phyloP scores from a whole-genome alignment of 2,113 vertebrate genomes.

The Thunnus maccoyii region DNA sequence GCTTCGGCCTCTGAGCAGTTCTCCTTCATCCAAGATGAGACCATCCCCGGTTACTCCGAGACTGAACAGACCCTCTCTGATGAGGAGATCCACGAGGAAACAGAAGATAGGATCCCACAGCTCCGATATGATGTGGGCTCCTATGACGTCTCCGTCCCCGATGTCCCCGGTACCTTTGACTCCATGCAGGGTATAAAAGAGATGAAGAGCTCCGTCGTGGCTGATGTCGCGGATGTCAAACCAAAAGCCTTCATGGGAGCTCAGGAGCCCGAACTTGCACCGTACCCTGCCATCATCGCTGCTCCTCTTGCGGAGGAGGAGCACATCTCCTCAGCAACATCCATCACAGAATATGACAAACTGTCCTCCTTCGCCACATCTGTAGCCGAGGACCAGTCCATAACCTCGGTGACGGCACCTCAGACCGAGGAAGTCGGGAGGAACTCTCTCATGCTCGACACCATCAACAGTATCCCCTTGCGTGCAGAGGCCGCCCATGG shows the following conservation, averaged over 20 bases:
- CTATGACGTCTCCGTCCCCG: constrained; percentile 91
- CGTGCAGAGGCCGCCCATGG: constrained; percentile 93
- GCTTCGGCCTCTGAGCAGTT: constrained; percentile 87
- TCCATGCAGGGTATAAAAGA: constrained; percentile 88
- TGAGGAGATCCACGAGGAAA: constrained; percentile 96
- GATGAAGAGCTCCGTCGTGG: constrained; percentile 76
- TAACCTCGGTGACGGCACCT: constrained; percentile 93
- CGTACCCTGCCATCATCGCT: constrained; percentile 90
- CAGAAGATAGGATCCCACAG: constrained; percentile 91
- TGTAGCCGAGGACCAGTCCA: constrained; percentile 96
- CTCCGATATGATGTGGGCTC: constrained; percentile 88
- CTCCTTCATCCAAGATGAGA: constrained; percentile 98
- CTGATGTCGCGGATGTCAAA: constrained; percentile 77
- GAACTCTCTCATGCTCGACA: constrained; percentile 92
- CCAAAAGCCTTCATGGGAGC: constrained; percentile 84
- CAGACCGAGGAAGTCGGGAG: constrained; percentile 94
- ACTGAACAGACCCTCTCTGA: constrained; percentile 98
- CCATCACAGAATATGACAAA: constrained; percentile 98
- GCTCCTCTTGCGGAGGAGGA: constrained; percentile 98
- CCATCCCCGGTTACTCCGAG: constrained; percentile 96
- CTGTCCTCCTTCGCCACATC: constrained; percentile 97
- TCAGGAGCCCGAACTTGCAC: constrained; percentile 88
- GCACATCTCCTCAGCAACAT: constrained; percentile 96
- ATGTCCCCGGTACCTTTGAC: constrained; percentile 89
- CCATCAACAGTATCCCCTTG: constrained; percentile 90